Base-by-base conservation (phyloP, 2,797 vertebrate species). In the Otolemur crassicaudatus region DNA sequence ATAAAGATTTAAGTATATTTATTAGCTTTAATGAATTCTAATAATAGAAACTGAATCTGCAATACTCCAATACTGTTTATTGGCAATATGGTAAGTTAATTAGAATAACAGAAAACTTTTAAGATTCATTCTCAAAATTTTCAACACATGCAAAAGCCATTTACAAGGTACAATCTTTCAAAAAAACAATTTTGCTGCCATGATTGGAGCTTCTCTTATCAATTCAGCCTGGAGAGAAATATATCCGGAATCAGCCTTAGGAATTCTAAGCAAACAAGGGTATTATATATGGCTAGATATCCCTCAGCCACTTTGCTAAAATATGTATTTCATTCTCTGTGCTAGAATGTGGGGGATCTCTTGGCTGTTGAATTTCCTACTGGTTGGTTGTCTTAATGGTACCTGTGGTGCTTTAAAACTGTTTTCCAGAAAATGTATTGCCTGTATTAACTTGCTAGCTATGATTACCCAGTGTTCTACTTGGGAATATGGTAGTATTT, bases 271-370 rank as follows among this genome's bases (percentile, higher is more conserved):
- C 58, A 96, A 79, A 85, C 63, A 1, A 81, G 22, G 69, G 19
- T 27, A 69, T 65, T 82, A 79, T 85, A 94, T 56, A 16, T 25
- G 76, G 5, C 34, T 75, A 8, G 56, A 46, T 34, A 81, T 5
- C 87, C 90, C 53, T 94, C 61, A 63, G 4, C 29, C 70, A 63
- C 40, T 79, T 98, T 73, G 80, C 97, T 97, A 98, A 67, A 79
- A 49, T 92, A 17, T 4, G 70, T 56, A 76, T 96, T 95, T 97
- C 84, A 94, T 14, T 31, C 29, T 81, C 67, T 70, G 19, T 16
- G 87, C 31, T 88, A 79, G 87, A 96, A 73, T 69, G 25, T 11
- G 2, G 72, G 79, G 87, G 87, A 58, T 31, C 37, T 95, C 53
- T 95, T 94, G 87, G 3, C 56, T 97, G 94, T 81, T 94, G 67